Evolutionary conservation across 2,797 vertebrate species (phyloP).

Genomic region (Melanotaenia nigrans): DNA sequence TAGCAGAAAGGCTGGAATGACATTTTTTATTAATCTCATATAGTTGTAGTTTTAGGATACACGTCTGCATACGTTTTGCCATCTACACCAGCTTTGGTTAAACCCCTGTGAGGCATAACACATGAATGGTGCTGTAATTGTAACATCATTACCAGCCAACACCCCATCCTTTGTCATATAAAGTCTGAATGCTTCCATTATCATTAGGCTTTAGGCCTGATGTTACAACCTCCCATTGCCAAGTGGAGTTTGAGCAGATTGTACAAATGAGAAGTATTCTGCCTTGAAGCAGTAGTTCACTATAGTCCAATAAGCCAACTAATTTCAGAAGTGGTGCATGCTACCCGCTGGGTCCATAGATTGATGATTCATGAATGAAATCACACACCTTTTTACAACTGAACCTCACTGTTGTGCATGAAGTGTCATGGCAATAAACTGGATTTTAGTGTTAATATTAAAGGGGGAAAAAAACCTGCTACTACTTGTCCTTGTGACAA

Average conservation of each 20-base stretch:
- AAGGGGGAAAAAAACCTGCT: conserved; percentile 15
- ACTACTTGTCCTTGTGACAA: conserved; percentile 17
- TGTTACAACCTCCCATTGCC: conserved; percentile 76
- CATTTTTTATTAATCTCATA: conserved; percentile 1
- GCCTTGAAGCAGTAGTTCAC: conserved; percentile 67
- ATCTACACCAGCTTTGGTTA: conserved; percentile 30
- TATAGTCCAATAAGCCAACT: conserved; percentile 69
- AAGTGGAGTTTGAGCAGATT: conserved; percentile 76
- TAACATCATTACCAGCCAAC: conserved; percentile 64
- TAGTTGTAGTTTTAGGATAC: neutral
- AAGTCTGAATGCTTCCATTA: conserved; percentile 74
- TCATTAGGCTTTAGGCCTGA: conserved; percentile 71
- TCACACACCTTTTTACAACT: conserved; percentile 56
- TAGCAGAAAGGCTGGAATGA: conserved; percentile 1
- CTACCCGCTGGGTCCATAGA: conserved; percentile 62
- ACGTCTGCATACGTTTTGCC: conserved; percentile 32
- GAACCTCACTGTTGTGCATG: conserved; percentile 23
- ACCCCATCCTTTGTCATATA: conserved; percentile 72
- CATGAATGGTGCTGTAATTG: conserved; percentile 63
- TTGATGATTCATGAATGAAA: conserved; percentile 68
- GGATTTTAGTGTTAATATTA: conserved; percentile 35
- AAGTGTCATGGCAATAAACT: conserved; percentile 26
- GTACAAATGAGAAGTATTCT: conserved; percentile 70
- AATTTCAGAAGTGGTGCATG: conserved; percentile 66
- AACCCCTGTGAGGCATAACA: conserved; percentile 57